These are phyloP conservation scores for Lamprologus callipterus DNA, from an alignment of 2,113 vertebrate genomes.

Conservation along the genomic window DNA sequence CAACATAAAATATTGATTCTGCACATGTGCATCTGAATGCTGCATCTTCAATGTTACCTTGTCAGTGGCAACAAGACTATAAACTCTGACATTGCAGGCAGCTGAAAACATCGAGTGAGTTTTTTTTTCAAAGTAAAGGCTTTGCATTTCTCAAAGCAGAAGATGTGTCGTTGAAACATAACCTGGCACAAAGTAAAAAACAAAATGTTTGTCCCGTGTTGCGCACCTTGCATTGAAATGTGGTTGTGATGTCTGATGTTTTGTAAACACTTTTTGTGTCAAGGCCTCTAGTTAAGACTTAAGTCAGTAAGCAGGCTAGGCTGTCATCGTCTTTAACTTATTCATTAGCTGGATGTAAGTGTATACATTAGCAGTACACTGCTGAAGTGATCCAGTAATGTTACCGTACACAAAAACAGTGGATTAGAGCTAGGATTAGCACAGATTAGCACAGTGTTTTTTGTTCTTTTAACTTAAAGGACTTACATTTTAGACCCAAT, in stretches of 20 bases:
- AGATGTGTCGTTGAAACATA: background rate
- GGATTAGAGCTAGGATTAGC: slow-evolving; percentile 17
- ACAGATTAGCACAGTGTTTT: slow-evolving; percentile 12
- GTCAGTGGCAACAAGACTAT: background rate
- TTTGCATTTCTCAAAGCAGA: background rate
- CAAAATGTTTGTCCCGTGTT: background rate
- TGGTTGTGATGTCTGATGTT: slow-evolving; percentile 17
- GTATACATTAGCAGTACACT: slow-evolving; percentile 23
- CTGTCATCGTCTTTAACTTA: slow-evolving; percentile 19
- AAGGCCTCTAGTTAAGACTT: background rate
- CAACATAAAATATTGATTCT: background rate
- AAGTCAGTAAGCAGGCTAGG: background rate
- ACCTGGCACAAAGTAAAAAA: slow-evolving; percentile 19
- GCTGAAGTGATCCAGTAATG: slow-evolving; percentile 1
- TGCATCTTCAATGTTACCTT: background rate
- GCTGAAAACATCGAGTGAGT: background rate
- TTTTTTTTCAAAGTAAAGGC: background rate
- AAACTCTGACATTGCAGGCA: background rate
- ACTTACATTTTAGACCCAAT: background rate
- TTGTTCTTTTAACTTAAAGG: background rate
- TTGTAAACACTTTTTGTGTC: background rate
- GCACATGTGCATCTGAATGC: background rate
- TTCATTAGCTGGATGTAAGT: slow-evolving; percentile 49
- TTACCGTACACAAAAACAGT: slow-evolving; percentile 3
- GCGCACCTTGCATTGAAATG: slow-evolving; percentile 13